Evolutionary conservation across 2,888 invertebrate species (phyloP), one percentile per base, ranked within the genome.

Genomic region (Argyra leucocephala): DNA sequence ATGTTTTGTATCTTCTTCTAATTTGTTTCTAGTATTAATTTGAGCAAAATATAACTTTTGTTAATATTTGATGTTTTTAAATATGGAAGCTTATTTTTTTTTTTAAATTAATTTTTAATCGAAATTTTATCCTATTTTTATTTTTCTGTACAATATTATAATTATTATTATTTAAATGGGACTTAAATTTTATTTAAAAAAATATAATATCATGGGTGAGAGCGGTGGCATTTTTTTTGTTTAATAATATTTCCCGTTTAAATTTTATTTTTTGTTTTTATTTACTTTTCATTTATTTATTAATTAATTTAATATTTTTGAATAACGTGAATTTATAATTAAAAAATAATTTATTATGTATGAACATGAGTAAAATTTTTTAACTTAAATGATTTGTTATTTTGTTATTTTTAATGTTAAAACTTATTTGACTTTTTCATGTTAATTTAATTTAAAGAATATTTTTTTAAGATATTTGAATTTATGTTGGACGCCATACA

Each of bases 401-500:
- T 18, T 61, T 61, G 24, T 24, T 15, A 57, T 70, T 70, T 65
- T 67, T 68, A n/a, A n/a, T n/a, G n/a, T 68, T 65, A 69, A 65
- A 69, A 65, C 69, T 67, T 67, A 31, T 22, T 63, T 65, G 58
- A 60, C 67, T 67, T 48, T 48, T 66, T 26, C 23, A 59, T 64
- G 48, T 31, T 64, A 22, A 65, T 57, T 57, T 23, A 12, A 26
- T 24, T 31, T 61, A 7, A 12, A 61, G n/a, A 18, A 10, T 31
- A 10, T 31, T 31, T 31, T 2, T 31, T 23, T 21, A 59, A 59
- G 58, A 18, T 22, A 59, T 22, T 57, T 67, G 67, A 72, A 82
- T 85, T 89, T 91, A 92, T 86, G 91, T 91, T 76, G 92, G 91
- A 82, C 92, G 90, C 92, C 92, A 93, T 76, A 92, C 91, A 83